These are phyloP conservation scores for Pycnonotus jocosus DNA, from an alignment of 2,113 vertebrate species.

Conservation along the genomic window DNA sequence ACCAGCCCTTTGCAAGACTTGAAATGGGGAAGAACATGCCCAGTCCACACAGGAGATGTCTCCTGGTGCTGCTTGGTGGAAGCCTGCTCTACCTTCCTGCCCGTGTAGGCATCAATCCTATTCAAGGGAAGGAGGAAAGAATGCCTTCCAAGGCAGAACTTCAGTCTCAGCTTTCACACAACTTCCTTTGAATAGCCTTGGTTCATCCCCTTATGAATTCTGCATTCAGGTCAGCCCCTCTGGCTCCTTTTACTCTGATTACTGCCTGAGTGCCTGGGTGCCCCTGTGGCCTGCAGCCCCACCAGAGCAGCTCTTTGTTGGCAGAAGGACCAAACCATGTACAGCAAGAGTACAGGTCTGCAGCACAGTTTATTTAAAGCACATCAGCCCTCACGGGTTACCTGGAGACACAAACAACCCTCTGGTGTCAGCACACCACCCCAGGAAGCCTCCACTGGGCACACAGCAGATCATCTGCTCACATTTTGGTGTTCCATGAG, in stretches of 20 bases:
- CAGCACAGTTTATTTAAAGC: not conserved
- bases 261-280: not conserved
- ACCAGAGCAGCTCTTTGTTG: not conserved
- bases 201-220: not conserved
- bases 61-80: not conserved
- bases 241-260: not conserved
- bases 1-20: not conserved
- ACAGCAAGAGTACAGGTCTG: not conserved
- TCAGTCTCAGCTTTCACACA: not conserved
- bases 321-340: not conserved
- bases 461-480: not conserved
- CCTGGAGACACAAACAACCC: not conserved
- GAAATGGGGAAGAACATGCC: not conserved
- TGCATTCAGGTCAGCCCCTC: not conserved
- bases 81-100: not conserved
- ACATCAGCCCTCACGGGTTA: not conserved
- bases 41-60: not conserved
- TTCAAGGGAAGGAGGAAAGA: not conserved
- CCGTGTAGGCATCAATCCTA: accelerated
- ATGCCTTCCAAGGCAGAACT: not conserved
- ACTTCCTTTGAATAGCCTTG: not conserved
- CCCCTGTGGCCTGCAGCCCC: not conserved
- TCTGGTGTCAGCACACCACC: not conserved
- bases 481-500: not conserved
- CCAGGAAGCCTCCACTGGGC: not conserved